phyloP scores from a whole-genome alignment of 2,888 invertebrate species.

The Clitarchus hookeri region DNA sequence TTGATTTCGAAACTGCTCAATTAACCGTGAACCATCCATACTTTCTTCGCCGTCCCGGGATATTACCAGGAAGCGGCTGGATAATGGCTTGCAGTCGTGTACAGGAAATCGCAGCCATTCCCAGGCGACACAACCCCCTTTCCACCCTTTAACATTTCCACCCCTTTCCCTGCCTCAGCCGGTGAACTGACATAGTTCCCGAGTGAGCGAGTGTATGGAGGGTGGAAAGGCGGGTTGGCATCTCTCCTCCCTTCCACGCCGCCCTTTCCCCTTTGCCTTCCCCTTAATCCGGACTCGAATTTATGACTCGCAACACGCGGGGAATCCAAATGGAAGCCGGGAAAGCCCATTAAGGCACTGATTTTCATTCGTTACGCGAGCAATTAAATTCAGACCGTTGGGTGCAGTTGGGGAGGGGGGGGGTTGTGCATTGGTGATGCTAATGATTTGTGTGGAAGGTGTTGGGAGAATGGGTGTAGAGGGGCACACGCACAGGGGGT shows the following conservation, averaged over 20 bases:
- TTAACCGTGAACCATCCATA: too few species aligned
- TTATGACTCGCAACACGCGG: not conserved
- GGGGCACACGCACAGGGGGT: not conserved
- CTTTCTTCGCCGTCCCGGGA: too few species aligned
- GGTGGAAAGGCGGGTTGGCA: not conserved
- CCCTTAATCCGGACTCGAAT: not conserved
- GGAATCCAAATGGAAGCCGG: conserved; percentile 14
- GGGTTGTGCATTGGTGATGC: not conserved
- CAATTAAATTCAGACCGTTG: not conserved
- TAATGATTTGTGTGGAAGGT: not conserved
- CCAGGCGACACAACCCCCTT: too few species aligned
- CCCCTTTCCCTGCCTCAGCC: not conserved
- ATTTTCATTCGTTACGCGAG: conserved; percentile 14
- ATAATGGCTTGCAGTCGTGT: not conserved
- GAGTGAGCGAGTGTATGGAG: not conserved
- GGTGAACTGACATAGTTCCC: not conserved
- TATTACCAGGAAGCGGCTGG: too few species aligned
- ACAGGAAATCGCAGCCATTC: not conserved
- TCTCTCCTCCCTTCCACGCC: not conserved
- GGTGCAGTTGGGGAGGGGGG: not conserved
- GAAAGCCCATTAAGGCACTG: conserved; percentile 2
- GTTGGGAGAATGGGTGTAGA: not conserved
- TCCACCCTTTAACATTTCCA: not conserved
- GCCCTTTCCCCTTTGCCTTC: not conserved
- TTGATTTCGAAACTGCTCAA: too few species aligned